These are phyloP conservation scores for Apodemia mormo DNA, from an alignment of 2,888 invertebrate genomes.

Conservation along the genomic window DNA sequence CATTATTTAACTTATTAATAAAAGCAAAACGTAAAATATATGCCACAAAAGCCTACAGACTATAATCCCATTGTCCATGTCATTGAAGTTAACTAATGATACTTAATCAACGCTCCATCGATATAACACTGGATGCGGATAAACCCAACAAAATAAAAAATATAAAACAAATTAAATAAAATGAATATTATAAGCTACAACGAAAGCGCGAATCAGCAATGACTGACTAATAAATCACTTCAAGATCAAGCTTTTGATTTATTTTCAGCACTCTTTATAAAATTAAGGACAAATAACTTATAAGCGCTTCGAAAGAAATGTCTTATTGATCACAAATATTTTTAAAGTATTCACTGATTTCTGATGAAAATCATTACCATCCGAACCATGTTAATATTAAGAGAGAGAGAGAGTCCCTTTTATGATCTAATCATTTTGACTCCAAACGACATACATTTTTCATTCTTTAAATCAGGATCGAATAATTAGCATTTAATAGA, in stretches of 20 bases:
- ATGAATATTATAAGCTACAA: slow-evolving; percentile 70
- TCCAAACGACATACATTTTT: too few species aligned
- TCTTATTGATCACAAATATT: neutral
- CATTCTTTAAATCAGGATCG: too few species aligned
- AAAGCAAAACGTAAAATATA: slow-evolving; percentile 35
- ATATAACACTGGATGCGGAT: slow-evolving; percentile 25
- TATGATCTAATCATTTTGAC: too few species aligned
- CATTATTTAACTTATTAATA: slow-evolving; percentile 31
- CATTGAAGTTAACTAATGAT: slow-evolving; percentile 16
- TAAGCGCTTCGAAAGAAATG: neutral
- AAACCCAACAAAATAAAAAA: slow-evolving; percentile 27
- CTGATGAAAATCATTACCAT: neutral
- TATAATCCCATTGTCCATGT: slow-evolving; percentile 5
- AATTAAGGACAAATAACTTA: neutral
- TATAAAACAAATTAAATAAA: slow-evolving; percentile 37
- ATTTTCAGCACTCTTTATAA: neutral
- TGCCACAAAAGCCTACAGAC: slow-evolving; percentile 24
- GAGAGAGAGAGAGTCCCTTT: too few species aligned
- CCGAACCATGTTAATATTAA: neutral
- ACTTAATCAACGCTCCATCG: slow-evolving; percentile 17
- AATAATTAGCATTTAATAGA: too few species aligned
- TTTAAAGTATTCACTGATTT: neutral
- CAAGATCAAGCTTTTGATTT: neutral
- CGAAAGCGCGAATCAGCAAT: slow-evolving; percentile 62
- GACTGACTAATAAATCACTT: slow-evolving; percentile 39